Evolutionary conservation across 2,113 vertebrate genomes (phyloP).

Genomic region (Callithrix jacchus): DNA sequence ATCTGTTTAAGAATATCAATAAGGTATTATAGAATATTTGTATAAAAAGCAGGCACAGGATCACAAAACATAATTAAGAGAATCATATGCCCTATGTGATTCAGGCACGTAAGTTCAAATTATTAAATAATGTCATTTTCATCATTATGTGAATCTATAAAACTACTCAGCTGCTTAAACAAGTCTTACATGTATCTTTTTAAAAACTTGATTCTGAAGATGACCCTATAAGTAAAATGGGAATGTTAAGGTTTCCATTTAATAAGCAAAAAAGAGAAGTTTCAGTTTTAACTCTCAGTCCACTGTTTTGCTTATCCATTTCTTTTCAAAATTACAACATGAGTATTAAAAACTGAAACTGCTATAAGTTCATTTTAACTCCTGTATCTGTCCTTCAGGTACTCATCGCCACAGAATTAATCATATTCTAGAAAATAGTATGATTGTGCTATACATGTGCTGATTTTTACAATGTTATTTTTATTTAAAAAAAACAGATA

Average conservation of each 20-base stretch:
- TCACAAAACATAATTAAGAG: background rate
- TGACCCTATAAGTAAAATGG: background rate
- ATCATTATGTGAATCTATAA: background rate
- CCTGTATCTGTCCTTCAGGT: background rate
- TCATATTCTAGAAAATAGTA: constrained; percentile 10
- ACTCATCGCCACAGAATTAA: constrained; percentile 2
- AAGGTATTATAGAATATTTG: background rate
- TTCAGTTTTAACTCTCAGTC: background rate
- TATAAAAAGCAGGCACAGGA: background rate
- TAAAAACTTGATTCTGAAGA: background rate
- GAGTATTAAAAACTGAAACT: background rate
- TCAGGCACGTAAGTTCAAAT: background rate
- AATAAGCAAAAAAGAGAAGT: background rate
- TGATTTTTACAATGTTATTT: constrained; percentile 17
- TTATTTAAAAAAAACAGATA: background rate
- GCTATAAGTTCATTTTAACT: constrained; percentile 26
- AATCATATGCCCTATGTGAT: background rate
- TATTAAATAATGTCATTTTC: background rate
- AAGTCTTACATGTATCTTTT: background rate
- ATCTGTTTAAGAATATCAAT: background rate
- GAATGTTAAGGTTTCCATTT: background rate
- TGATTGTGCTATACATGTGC: background rate
- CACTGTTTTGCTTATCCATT: background rate
- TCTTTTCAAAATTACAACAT: constrained; percentile 13
- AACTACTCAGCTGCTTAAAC: background rate